Conservation (phyloP, 2,797 vertebrate genomes). For the Heteromormyrus szaboi region DNA sequence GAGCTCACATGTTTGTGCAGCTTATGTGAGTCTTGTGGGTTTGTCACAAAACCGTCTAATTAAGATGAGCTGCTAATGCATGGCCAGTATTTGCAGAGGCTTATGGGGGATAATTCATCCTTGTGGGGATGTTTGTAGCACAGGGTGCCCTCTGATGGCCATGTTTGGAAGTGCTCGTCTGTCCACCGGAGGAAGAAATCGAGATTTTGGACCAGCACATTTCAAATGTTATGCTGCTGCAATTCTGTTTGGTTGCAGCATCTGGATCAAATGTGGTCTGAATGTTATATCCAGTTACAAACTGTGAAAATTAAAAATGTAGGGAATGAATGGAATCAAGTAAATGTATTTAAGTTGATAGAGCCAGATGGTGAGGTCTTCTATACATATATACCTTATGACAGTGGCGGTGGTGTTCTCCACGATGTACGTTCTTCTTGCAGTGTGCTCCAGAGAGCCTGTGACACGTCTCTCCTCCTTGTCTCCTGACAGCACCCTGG, state of each 20-base stretch:
- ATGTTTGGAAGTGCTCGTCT: neutral
- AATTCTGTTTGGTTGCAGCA: neutral
- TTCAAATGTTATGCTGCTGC: neutral
- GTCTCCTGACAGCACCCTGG: constrained; percentile 64
- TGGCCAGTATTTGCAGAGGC: neutral
- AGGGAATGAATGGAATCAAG: neutral
- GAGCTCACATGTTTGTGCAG: neutral
- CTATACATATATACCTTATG: neutral
- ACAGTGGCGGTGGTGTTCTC: neutral
- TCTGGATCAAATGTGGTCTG: neutral
- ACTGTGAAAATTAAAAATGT: neutral
- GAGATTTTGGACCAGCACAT: neutral
- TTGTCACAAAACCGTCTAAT: neutral
- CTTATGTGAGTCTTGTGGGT: neutral
- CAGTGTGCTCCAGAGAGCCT: neutral
- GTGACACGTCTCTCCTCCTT: constrained; percentile 9
- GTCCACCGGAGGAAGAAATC: neutral
- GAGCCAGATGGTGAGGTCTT: neutral
- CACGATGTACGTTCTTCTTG: neutral
- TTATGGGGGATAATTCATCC: neutral
- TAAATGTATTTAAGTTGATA: neutral
- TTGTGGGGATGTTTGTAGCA: neutral
- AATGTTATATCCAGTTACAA: neutral
- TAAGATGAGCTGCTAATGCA: neutral
- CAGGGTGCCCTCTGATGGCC: constrained; percentile 34